Base-by-base conservation (phyloP, 2,888 invertebrate species). In the Ypsolopha sequella region DNA sequence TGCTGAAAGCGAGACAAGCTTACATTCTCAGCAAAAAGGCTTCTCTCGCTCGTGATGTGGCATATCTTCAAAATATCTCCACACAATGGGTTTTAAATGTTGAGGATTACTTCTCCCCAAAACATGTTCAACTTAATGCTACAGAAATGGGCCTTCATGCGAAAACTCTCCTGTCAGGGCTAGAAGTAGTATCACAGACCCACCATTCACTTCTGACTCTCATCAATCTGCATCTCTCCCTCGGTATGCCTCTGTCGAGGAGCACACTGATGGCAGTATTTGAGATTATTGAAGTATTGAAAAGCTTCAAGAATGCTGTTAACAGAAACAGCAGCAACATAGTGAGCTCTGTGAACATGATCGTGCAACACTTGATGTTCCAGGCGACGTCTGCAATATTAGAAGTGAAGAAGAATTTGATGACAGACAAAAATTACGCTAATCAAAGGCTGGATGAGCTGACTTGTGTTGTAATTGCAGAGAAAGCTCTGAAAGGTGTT, bases 281-380 rank as follows among this genome's bases (percentile, higher is more conserved):
- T 78, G 91, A 93, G 64, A 87, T 96, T 33, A 88, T 95, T 52
- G 95, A 97, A 73, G 87, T 95, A 55, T 76, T 96, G 39, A 95
- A 95, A 80, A 89, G 92, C 36, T 87, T 97, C 56, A 91, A 93
- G 66, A 88, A 90, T 57, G 90, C 89, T 10, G 92, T 94, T 60
- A 88, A 90, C 51, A 85, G 91, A 41, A 90, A 95, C 67, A 88
- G 91, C 48, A 87, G 91, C 55, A 87, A 91, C 57, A 89, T 97
- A 50, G 89, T 92, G 14, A 91, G 92, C 64, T 91, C 93, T 9
- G 88, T 93, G 51, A 90, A 91, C 61, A 91, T 95, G 73, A 91
- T 95, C 46, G 77, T 92, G 11, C 96, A 97, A 66, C 93, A 95
- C 76, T 85, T 95, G 44, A 88, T 91, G 58, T 93, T 93, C 73